A percentile compares a stretch with the other conserved stretches of the same genome.
phyloP scores from a whole-genome alignment of 2,888 invertebrate genomes.

The Zeuzera pyrina region DNA sequence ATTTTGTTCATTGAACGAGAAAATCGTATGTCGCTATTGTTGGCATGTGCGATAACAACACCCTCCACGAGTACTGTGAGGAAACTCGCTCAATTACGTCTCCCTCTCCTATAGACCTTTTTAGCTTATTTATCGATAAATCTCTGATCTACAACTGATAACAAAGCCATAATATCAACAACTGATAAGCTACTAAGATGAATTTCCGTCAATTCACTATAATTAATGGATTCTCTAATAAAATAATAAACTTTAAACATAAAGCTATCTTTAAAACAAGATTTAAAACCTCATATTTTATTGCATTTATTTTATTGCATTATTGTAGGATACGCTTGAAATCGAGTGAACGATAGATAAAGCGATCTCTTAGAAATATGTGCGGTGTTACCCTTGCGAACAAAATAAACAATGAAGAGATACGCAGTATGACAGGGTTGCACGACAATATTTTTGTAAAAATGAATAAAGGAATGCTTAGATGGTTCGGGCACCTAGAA shows the following conservation, averaged over 20 bases:
- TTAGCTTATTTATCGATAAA: slow-evolving; percentile 68
- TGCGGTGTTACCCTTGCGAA: too few species aligned
- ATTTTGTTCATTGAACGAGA: too few species aligned
- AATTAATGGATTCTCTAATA: slow-evolving; percentile 33
- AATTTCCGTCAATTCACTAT: slow-evolving; percentile 37
- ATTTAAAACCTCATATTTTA: neutral
- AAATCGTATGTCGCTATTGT: slow-evolving; percentile 32
- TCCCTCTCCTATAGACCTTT: slow-evolving; percentile 44
- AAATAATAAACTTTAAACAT: neutral
- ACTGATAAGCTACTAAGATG: slow-evolving; percentile 22
- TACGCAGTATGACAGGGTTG: too few species aligned
- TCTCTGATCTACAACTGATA: slow-evolving; percentile 58
- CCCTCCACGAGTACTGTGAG: slow-evolving; percentile 41
- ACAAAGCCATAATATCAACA: slow-evolving; percentile 42
- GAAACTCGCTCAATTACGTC: slow-evolving; percentile 69
- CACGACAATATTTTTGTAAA: too few species aligned
- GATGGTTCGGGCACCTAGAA: too few species aligned
- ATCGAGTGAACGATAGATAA: too few species aligned
- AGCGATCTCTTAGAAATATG: too few species aligned
- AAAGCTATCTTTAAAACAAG: too few species aligned
- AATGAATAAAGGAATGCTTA: too few species aligned
- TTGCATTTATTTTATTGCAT: neutral
- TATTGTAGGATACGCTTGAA: neutral
- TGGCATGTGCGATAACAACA: slow-evolving; percentile 40
- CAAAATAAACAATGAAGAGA: too few species aligned